A percentile compares a stretch with the other conserved stretches of the same genome.
phyloP scores from a whole-genome alignment of 2,797 vertebrate species.

The Eulemur coronatus region DNA sequence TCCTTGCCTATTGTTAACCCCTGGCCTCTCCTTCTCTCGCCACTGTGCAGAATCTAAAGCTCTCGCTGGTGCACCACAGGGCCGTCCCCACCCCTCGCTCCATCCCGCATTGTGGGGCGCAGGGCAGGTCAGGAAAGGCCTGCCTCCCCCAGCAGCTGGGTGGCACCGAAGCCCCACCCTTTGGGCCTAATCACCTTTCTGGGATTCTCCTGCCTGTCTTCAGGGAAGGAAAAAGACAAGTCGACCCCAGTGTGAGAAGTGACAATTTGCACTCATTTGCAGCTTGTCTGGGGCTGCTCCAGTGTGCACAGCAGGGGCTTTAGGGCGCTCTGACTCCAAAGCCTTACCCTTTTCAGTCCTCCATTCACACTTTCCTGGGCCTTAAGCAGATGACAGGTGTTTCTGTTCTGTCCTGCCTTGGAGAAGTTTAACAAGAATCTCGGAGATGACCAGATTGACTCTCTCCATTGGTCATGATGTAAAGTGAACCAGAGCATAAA shows the following conservation, averaged over 20 bases:
- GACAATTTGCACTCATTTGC: not conserved
- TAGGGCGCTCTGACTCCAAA: not conserved
- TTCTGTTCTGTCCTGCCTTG: not conserved
- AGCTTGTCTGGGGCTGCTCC: not conserved
- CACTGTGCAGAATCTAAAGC: not conserved
- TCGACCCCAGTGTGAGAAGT: not conserved
- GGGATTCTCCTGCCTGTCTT: not conserved
- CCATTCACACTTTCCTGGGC: not conserved
- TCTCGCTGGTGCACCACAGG: not conserved
- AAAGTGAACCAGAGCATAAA: not conserved
- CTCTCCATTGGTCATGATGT: not conserved
- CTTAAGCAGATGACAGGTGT: not conserved
- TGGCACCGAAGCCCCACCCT: not conserved
- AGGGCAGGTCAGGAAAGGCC: accelerated
- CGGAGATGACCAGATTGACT: not conserved
- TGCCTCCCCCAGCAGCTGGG: not conserved
- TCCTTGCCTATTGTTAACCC: not conserved
- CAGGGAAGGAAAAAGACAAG: not conserved
- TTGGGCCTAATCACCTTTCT: not conserved
- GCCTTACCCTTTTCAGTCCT: not conserved
- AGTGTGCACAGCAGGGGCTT: not conserved
- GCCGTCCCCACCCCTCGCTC: not conserved
- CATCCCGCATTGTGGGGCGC: too few species aligned
- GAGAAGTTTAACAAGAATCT: not conserved
- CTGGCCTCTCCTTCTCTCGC: not conserved